Conservation (phyloP, 2,888 invertebrate genomes). For the Melinaea marsaeus region DNA sequence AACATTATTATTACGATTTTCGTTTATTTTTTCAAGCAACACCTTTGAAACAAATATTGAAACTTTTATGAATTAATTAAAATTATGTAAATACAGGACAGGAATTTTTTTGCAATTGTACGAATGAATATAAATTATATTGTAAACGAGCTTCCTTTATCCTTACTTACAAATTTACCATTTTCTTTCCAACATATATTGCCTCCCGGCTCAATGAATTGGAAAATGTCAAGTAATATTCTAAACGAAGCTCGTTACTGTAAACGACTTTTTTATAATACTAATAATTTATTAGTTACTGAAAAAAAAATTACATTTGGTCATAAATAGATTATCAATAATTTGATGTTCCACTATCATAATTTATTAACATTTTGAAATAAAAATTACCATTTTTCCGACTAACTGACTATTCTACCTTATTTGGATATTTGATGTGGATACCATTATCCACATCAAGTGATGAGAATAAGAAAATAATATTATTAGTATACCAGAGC, state of each 20-base stretch:
- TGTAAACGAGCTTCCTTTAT: constrained; percentile 51
- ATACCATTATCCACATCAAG: too few species aligned
- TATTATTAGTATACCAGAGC: too few species aligned
- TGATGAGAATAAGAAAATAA: too few species aligned
- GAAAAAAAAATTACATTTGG: not conserved
- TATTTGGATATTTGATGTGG: too few species aligned
- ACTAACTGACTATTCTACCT: too few species aligned
- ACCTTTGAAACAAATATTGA: too few species aligned
- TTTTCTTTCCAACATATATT: constrained; percentile 45
- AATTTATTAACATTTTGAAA: too few species aligned
- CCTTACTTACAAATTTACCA: constrained; percentile 46
- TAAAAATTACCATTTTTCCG: too few species aligned
- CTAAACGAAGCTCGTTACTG: constrained; percentile 15
- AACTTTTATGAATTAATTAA: not conserved
- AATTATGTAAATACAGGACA: constrained; percentile 15
- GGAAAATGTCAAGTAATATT: constrained; percentile 36
- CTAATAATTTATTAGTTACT: not conserved
- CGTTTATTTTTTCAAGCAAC: too few species aligned
- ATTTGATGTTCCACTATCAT: not conserved
- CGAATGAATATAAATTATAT: constrained; percentile 55
- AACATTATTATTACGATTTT: too few species aligned
- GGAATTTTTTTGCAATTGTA: constrained; percentile 41
- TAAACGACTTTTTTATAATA: constrained; percentile 14
- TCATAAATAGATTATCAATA: not conserved
- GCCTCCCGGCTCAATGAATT: constrained; percentile 42